Evolutionary conservation across 35 echinoderm and acorn worm genomes (phyloP), one percentile per base, ranked within the genome.

Genomic region (Heliocidaris tuberculata): DNA sequence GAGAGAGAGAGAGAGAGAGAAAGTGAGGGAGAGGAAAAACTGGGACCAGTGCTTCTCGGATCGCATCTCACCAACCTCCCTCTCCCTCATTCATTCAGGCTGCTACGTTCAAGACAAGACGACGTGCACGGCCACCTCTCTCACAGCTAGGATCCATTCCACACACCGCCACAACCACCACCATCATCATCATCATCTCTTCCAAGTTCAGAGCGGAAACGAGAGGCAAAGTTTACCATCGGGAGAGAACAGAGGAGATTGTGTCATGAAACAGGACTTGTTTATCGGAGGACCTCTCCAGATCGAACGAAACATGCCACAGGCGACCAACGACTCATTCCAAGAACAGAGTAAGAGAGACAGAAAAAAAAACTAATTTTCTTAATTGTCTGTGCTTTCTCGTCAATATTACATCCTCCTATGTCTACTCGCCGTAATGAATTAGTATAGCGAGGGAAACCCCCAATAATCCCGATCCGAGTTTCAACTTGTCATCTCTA

Each of bases 301-400:
- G 91, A 93, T 93, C 16, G 91, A 93, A 27, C 91, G 91, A 30
- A 93, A 93, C 91, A 93, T 93, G 91, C 91, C 91, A 59, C 91
- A 93, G 91, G 91, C 91, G 48, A 93, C 11, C 91, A 93, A 49
- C 91, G 91, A 93, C 8, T 52, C 91, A 24, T 93, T 48, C 47
- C 91, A 93, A 93, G 91, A 93, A 93, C 91, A 93, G 91, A 93
- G 91, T 93, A 93, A 93, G 91, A 93, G 47, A 89, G 31, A 47
- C 27, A 88, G 31, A 89, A 32, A 89, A 88, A 88, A 89, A 89
- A 89, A 93, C 91, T 93, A 93, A 93, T 93, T 93, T 93, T 93
- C 91, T 93, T 93, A 93, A 93, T 93, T 93, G 91, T 93, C 91
- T 93, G 91, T 93, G 91, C 50, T 59, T 93, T 30, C 48, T 59